Percentiles rank a stretch among this genome's conserved stretches.
Conservation (phyloP, 2,888 invertebrate species). For the Dicyrtoma fusca region DNA sequence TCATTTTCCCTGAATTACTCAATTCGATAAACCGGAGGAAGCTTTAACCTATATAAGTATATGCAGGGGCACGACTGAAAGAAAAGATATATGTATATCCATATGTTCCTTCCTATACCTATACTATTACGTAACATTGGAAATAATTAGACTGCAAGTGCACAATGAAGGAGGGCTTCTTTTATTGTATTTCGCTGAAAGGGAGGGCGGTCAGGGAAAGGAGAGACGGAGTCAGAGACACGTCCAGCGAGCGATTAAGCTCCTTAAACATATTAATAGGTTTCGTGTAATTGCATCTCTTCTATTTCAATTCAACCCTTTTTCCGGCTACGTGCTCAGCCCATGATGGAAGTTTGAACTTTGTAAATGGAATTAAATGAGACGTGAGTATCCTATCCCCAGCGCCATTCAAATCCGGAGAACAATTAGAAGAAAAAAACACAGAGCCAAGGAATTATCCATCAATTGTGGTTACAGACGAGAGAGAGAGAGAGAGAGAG, state of each 20-base stretch:
- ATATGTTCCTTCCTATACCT: too few relatives aligned
- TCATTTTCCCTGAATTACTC: too few relatives aligned
- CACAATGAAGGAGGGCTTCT: too few relatives aligned
- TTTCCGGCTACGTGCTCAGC: too few relatives aligned
- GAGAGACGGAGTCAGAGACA: background rate
- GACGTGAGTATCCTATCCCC: background rate
- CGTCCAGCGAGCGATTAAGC: background rate
- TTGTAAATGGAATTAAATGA: background rate
- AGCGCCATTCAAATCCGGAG: background rate
- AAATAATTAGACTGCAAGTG: too few relatives aligned
- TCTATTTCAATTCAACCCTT: slow-evolving; percentile 6
- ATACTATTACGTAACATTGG: too few relatives aligned
- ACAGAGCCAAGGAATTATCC: background rate
- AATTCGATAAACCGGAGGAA: too few relatives aligned
- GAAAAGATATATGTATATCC: too few relatives aligned
- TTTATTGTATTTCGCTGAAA: too few relatives aligned
- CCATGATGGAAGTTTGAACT: too few relatives aligned
- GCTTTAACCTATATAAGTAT: too few relatives aligned
- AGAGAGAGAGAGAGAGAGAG: background rate
- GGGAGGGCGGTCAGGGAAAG: background rate
- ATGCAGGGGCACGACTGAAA: too few relatives aligned
- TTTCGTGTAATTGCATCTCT: slow-evolving; percentile 21
- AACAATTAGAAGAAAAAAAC: background rate
- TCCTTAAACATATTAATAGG: slow-evolving; percentile 21
- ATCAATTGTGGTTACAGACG: slow-evolving; percentile 1